Evolutionary conservation across 2,797 vertebrate species (phyloP).

Genomic region (Kryptopterus vitreolus): DNA sequence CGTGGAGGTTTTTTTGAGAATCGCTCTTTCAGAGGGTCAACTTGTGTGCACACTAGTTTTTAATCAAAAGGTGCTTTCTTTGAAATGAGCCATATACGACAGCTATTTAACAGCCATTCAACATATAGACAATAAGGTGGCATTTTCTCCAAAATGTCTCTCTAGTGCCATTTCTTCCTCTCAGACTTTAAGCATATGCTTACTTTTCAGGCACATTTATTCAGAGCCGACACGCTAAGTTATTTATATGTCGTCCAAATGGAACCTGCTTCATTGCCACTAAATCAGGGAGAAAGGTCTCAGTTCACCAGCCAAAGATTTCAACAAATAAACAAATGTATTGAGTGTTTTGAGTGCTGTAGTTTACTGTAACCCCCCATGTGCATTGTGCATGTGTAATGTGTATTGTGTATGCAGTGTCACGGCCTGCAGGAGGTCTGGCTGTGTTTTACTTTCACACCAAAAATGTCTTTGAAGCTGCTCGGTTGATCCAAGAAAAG

Average conservation of each 20-base stretch:
- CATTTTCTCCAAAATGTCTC: too few species aligned
- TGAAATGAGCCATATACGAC: not conserved
- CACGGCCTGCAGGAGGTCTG: conserved; percentile 24
- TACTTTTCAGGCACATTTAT: too few species aligned
- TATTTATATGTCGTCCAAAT: too few species aligned
- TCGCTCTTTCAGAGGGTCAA: conserved; percentile 35
- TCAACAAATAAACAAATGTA: not conserved
- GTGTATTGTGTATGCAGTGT: not conserved
- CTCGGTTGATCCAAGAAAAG: conserved; percentile 34
- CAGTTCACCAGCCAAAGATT: too few species aligned
- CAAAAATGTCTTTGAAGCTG: conserved; percentile 46
- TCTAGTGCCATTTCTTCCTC: too few species aligned
- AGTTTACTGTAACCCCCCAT: not conserved
- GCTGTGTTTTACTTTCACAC: conserved; percentile 20
- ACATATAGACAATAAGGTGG: not conserved
- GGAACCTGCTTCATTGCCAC: not conserved
- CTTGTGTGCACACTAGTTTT: conserved; percentile 30
- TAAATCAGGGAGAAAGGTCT: not conserved
- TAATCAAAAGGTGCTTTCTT: conserved; percentile 11
- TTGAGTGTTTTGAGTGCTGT: not conserved
- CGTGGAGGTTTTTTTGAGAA: conserved; percentile 23
- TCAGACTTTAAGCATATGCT: too few species aligned
- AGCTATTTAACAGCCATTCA: not conserved
- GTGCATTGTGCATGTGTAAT: too few species aligned
- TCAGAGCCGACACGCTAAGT: too few species aligned